Evolutionary conservation across 2,797 vertebrate species (phyloP).

Genomic region (Crocodylus rhombifer): DNA sequence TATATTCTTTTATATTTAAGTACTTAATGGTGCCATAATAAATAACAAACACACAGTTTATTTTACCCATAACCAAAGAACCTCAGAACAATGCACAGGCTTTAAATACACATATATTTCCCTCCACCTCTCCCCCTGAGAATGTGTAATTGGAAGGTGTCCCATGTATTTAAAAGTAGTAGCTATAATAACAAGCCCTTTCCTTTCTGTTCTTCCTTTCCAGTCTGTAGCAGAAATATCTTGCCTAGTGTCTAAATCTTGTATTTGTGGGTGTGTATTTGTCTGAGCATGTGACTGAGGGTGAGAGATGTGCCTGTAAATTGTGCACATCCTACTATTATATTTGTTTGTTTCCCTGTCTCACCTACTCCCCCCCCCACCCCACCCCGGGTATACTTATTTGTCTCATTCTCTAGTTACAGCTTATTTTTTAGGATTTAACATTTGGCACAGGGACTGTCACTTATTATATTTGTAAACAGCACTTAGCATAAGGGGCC

Average conservation of each 20-base stretch:
- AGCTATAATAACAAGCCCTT: conserved; percentile 46
- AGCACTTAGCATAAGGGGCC: background rate
- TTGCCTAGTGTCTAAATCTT: conserved; percentile 61
- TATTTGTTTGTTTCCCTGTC: background rate
- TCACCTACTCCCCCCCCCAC: background rate
- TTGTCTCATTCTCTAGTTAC: background rate
- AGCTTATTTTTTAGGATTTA: background rate
- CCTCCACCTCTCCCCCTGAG: background rate
- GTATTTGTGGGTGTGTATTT: conserved; percentile 42
- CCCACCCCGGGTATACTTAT: background rate
- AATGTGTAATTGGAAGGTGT: conserved; percentile 56
- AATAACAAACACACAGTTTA: conserved; percentile 28
- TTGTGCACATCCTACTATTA: conserved; percentile 22
- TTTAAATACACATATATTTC: conserved; percentile 39
- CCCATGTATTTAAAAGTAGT: conserved; percentile 69
- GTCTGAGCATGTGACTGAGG: conserved; percentile 62
- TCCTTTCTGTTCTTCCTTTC: conserved; percentile 56
- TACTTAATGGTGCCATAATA: conserved; percentile 41
- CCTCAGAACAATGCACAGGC: conserved; percentile 25
- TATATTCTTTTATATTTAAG: conserved; percentile 37
- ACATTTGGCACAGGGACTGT: background rate
- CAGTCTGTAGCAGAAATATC: conserved; percentile 71
- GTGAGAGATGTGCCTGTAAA: conserved; percentile 44
- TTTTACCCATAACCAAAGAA: background rate
- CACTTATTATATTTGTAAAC: background rate